Percentiles rank a stretch among this genome's conserved stretches.
Evolutionary conservation across 2,797 vertebrate genomes (phyloP).

Genomic region (Austrolebias charrua): DNA sequence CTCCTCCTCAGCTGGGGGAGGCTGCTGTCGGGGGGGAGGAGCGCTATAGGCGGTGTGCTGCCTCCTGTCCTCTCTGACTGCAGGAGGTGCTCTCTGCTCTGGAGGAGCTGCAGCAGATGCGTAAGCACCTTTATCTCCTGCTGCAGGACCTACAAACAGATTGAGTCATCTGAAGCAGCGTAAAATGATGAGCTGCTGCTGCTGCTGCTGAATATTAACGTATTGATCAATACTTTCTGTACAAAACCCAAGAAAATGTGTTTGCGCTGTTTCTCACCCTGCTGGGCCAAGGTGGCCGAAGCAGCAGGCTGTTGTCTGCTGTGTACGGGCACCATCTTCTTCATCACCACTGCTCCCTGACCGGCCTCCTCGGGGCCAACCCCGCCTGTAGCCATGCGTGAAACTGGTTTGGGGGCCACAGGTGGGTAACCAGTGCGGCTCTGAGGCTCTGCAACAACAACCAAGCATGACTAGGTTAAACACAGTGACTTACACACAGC

Average conservation of each 20-base stretch:
- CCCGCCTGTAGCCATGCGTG: conserved; percentile 63
- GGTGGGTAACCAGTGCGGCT: conserved; percentile 75
- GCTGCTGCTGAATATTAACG: conserved; percentile 2
- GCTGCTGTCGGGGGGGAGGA: conserved; percentile 61
- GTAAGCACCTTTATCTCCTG: conserved; percentile 63
- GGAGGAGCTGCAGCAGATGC: conserved; percentile 46
- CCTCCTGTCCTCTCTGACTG: conserved; percentile 81
- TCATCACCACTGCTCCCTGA: conserved; percentile 76
- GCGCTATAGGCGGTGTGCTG: conserved; percentile 71
- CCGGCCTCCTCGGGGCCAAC: conserved; percentile 67
- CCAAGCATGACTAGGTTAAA: conserved; percentile 31
- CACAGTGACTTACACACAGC: conserved; percentile 24
- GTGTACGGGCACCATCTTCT: conserved; percentile 82
- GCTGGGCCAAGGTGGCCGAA: conserved; percentile 60
- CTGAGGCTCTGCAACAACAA: conserved; percentile 67
- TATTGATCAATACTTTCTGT: background rate
- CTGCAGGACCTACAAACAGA: conserved; percentile 51
- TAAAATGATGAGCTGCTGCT: background rate
- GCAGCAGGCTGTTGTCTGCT: conserved; percentile 68
- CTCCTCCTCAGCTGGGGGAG: conserved; percentile 82
- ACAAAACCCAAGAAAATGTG: background rate
- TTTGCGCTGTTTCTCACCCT: conserved; percentile 76
- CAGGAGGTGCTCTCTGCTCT: conserved; percentile 70
- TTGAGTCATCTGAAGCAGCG: conserved; percentile 23
- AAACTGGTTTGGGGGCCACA: conserved; percentile 79